phyloP scores from a whole-genome alignment of 2,797 vertebrate genomes.

The Coluber constrictor region DNA sequence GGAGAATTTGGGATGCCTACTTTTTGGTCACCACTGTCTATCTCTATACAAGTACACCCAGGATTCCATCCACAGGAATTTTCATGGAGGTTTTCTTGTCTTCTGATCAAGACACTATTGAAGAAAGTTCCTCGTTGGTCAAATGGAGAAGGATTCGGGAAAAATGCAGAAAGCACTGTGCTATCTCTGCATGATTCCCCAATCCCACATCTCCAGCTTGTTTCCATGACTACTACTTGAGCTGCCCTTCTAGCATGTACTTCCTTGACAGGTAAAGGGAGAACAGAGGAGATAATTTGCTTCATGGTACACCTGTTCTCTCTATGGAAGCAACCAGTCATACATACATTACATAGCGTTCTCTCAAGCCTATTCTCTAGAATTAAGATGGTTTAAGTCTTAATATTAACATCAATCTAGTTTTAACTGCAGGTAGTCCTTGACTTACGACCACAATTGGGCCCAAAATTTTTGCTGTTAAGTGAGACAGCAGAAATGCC shows the following conservation, averaged over 20 bases:
- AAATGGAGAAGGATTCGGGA: not conserved
- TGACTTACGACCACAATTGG: not conserved
- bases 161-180: accelerated
- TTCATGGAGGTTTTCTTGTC: not conserved
- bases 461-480: not conserved
- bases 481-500: not conserved
- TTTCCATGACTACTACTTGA: not conserved
- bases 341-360: not conserved
- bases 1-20: not conserved
- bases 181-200: not conserved
- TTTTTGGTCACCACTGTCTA: not conserved
- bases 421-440: not conserved
- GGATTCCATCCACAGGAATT: not conserved
- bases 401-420: not conserved
- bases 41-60: not conserved
- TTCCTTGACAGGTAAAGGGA: not conserved
- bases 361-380: not conserved
- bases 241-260: not conserved
- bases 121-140: not conserved
- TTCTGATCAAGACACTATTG: not conserved
- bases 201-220: not conserved
- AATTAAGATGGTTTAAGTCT: not conserved
- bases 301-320: not conserved
- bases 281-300: not conserved
- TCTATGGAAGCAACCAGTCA: not conserved